Conservation (phyloP, 1,140 invertebrate species). For the Rhyacophila brunnea region DNA sequence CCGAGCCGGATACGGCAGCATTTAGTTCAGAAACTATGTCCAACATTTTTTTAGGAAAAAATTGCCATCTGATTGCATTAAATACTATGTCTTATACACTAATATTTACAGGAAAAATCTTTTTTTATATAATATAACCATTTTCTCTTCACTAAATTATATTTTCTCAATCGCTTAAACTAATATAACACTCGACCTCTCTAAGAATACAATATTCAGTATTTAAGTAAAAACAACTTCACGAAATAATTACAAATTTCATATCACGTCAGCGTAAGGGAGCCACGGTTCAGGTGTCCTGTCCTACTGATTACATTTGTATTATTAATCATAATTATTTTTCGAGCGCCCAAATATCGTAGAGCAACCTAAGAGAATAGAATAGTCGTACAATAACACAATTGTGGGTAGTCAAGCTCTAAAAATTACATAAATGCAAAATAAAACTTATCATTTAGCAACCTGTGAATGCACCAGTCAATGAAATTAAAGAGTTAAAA, state of each 20-base stretch:
- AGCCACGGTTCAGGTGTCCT: neutral
- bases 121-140: slow-evolving; percentile 1
- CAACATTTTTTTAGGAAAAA: slow-evolving; percentile 10
- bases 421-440: slow-evolving; percentile 24
- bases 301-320: neutral
- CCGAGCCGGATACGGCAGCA: too few relatives aligned
- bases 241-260: slow-evolving; percentile 11
- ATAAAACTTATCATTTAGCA: slow-evolving; percentile 1
- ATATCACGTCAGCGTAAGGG: too few relatives aligned
- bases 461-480: too few relatives aligned
- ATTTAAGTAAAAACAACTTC: slow-evolving; percentile 11
- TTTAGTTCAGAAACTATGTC: slow-evolving; percentile 2
- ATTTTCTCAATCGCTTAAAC: slow-evolving; percentile 12
- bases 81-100: neutral
- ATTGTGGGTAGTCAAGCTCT: slow-evolving; percentile 12
- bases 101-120: slow-evolving; percentile 18
- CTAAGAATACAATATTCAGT: slow-evolving; percentile 2
- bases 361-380: slow-evolving; percentile 3
- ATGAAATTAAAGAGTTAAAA: too few relatives aligned
- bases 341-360: neutral
- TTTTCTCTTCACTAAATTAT: neutral
- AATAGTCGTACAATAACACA: slow-evolving; percentile 10
- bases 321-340: neutral
- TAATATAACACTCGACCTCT: slow-evolving; percentile 7
- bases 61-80: too few relatives aligned